A percentile compares a stretch with the other conserved stretches of the same genome.
phyloP scores from a whole-genome alignment of 1,140 invertebrate species.

The Euglossa dilemma region DNA sequence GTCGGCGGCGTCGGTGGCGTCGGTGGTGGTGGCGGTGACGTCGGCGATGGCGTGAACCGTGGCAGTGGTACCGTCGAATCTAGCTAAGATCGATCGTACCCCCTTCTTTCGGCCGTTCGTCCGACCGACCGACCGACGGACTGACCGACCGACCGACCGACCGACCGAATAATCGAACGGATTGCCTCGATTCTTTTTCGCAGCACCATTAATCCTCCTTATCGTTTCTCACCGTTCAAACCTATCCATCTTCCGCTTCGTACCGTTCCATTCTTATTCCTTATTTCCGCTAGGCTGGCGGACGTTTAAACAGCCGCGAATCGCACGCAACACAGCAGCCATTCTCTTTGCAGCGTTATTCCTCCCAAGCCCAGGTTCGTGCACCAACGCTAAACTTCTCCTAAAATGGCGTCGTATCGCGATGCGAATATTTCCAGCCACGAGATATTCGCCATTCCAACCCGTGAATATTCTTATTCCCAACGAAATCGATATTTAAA shows the following conservation, averaged over 20 bases:
- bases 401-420: background rate
- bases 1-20: background rate
- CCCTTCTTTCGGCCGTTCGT: conserved; percentile 34
- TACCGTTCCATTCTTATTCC: background rate
- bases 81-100: conserved; percentile 46
- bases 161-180: background rate
- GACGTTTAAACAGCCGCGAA: no score
- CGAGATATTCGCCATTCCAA: background rate
- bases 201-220: accelerated
- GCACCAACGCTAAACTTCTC: no score
- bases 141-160: background rate
- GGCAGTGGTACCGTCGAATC: conserved; percentile 3
- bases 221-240: background rate
- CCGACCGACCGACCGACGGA: conserved; percentile 10
- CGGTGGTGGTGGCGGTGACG: background rate
- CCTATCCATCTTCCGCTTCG: background rate
- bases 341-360: background rate
- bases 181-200: background rate
- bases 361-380: background rate
- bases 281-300: background rate
- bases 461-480: background rate
- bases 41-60: background rate
- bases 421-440: background rate
- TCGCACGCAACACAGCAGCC: background rate
- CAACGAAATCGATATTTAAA: background rate